Percentiles rank a stretch among this genome's conserved stretches.
Evolutionary conservation across 1,140 invertebrate species (phyloP).

Genomic region (Drosophila malerkotliana): DNA sequence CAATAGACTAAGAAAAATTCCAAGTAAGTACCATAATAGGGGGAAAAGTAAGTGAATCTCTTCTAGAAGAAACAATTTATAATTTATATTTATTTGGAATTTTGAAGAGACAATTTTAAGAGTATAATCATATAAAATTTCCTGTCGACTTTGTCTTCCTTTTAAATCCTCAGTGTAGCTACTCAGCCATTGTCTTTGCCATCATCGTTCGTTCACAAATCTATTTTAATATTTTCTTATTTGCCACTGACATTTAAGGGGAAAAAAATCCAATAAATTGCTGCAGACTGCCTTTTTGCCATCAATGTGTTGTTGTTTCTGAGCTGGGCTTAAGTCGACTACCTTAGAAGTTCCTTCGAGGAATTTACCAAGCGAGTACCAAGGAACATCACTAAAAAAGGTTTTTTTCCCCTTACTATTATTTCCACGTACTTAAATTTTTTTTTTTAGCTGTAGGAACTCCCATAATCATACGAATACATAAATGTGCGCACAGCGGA

Average conservation of each 20-base stretch:
- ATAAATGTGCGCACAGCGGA: conserved; percentile 23
- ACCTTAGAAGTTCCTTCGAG: conserved; percentile 27
- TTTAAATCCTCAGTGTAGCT: conserved; percentile 39
- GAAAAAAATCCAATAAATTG: conserved; percentile 78
- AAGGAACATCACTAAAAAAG: conserved; percentile 54
- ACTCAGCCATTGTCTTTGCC: conserved; percentile 60
- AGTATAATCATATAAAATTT: too few species aligned
- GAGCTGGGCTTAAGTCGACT: conserved; percentile 10
- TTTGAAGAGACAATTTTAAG: too few species aligned
- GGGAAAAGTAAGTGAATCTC: neutral
- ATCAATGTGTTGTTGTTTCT: conserved; percentile 7
- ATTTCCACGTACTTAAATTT: conserved; percentile 79
- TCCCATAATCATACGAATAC: conserved; percentile 32
- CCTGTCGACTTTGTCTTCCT: too few species aligned
- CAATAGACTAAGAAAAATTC: neutral
- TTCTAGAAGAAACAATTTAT: too few species aligned
- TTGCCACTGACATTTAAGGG: conserved; percentile 78
- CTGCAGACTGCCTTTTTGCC: conserved; percentile 75
- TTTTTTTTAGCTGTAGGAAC: conserved; percentile 43
- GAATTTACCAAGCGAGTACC: conserved; percentile 24
- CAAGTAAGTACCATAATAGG: too few species aligned
- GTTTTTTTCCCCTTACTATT: conserved; percentile 68
- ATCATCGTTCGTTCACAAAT: conserved; percentile 72
- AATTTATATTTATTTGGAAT: too few species aligned
- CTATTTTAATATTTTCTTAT: conserved; percentile 83